Evolutionary conservation across 2,797 vertebrate genomes (phyloP), one percentile per base, ranked within the genome.

Genomic region (Trematomus bernacchii): DNA sequence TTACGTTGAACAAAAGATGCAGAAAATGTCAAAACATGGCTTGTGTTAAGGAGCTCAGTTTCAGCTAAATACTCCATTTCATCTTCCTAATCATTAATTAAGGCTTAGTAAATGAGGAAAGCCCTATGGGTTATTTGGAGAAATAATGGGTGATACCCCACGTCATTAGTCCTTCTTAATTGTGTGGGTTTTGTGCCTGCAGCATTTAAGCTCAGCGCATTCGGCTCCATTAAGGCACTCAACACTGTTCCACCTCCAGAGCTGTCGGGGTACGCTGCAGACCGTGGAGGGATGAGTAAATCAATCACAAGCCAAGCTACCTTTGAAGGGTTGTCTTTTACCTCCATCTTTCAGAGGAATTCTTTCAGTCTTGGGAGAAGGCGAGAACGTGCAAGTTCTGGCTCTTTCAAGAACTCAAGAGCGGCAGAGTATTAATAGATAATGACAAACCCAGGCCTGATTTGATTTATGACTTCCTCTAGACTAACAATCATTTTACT

Each of bases 381-480:
- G 57, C 19, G 63, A 65, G 48, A 82, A 75, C 58, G 69, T 81
- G 59, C 19, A 10, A 85, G 66, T 75, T 77, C 46, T 60, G 75
- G 59, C 73, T 70, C 79, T 73, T 80, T 83, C 73, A n/a, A 46
- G 62, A 79, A 72, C 77, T 87, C 77, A 48, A 65, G 66, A 84
- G 83, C 61, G 18, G 75, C 71, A 66, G 66, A 72, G 86, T 92
- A 92, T 93, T 91, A 93, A 92, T 91, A 92, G 92, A 92, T 93
- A 92, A 93, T 89, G 85, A 90, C 84, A 91, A 89, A 86, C 67
- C 3, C 67, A 82, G 82, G 80, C 68, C 71, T 71, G 73, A 87
- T 90, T 92, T 94, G 93, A 95, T 95, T 93, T 91, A 94, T 90
- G 86, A 85, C 89, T 85, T 94, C 83, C 85, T 85, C 84, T 78